These are phyloP conservation scores for Phragmatobia fuliginosa DNA, from an alignment of 2,888 invertebrate genomes.

Conservation along the genomic window DNA sequence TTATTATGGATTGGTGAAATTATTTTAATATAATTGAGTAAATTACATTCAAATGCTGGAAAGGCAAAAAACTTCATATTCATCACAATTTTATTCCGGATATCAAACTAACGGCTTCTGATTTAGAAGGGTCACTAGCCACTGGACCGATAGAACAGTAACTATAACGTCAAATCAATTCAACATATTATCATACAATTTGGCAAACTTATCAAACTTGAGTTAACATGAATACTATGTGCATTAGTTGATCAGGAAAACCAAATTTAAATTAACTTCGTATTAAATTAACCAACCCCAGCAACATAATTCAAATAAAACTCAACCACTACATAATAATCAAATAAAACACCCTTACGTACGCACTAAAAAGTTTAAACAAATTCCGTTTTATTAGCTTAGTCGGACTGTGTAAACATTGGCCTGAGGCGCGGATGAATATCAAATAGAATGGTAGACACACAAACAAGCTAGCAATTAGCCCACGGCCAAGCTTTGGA, in stretches of 20 bases:
- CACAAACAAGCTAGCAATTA: constrained; percentile 76
- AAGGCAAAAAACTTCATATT: too few species aligned
- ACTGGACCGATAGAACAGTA: background rate
- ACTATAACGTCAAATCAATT: background rate
- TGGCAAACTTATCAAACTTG: background rate
- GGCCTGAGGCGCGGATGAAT: constrained; percentile 69
- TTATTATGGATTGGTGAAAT: too few species aligned
- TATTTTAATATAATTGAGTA: too few species aligned
- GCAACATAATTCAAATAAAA: constrained; percentile 44
- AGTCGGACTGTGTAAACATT: constrained; percentile 70
- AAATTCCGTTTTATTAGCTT: constrained; percentile 72
- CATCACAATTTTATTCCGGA: too few species aligned
- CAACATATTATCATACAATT: background rate
- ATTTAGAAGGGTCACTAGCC: too few species aligned
- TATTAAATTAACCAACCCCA: constrained; percentile 19
- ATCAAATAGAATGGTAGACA: constrained; percentile 66
- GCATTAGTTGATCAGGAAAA: background rate
- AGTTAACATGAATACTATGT: background rate
- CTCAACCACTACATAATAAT: constrained; percentile 53
- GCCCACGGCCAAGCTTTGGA: constrained; percentile 69
- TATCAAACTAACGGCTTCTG: background rate
- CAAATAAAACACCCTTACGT: constrained; percentile 56
- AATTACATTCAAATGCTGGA: too few species aligned
- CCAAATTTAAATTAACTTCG: background rate
- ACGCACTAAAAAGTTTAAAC: constrained; percentile 69